phyloP scores from a whole-genome alignment of 35 echinoderm and acorn worm genomes.

The Antedon bifida region DNA sequence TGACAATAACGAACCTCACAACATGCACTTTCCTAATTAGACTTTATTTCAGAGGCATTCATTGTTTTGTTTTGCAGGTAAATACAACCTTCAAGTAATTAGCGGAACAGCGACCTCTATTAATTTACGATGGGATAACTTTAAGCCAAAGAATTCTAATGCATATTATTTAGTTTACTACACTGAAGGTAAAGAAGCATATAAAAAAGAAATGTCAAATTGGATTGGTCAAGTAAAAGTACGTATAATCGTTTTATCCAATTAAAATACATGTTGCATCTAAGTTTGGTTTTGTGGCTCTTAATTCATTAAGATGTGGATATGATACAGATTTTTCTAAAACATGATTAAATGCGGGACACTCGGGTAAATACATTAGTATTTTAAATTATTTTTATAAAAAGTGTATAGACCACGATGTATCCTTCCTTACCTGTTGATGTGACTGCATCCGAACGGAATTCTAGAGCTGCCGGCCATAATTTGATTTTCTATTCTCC shows the following conservation, averaged over 20 bases:
- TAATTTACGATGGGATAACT: constrained; percentile 44
- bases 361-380: no score
- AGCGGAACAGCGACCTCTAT: constrained; percentile 46
- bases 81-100: constrained; percentile 40
- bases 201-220: constrained; percentile 12
- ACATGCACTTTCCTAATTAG: no score
- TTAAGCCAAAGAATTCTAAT: neutral
- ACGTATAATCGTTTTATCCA: neutral
- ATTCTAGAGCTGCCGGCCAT: neutral
- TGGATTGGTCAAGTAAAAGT: constrained; percentile 29
- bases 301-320: no score
- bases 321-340: no score
- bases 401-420: no score
- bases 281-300: no score
- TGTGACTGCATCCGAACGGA: neutral
- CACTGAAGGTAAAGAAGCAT: constrained; percentile 27
- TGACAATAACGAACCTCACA: no score
- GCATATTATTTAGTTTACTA: constrained; percentile 40
- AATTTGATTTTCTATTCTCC: neutral
- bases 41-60: no score
- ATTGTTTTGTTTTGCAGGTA: constrained; percentile 21
- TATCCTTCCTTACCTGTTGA: neutral
- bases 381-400: no score
- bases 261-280: no score
- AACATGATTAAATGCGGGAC: no score